Base-by-base conservation (phyloP, 2,797 vertebrate genomes). In the Enteromius mattozi region DNA sequence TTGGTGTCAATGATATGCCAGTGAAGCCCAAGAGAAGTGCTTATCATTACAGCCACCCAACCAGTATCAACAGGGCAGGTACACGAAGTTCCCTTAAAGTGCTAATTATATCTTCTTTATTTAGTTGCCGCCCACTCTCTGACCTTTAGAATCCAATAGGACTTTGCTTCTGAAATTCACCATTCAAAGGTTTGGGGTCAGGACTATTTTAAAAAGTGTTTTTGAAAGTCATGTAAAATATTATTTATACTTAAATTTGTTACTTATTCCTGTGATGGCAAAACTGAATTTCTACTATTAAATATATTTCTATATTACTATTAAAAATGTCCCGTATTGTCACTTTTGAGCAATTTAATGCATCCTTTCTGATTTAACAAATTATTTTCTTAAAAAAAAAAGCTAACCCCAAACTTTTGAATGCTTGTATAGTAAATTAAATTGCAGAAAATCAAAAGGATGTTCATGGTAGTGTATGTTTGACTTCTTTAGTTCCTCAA, bases 21-120 rank as follows among this genome's bases (percentile, higher is more conserved):
- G 97, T 99, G 72, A 99, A 99, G 90, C 96, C 98, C 7, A 99
- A 99, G 89, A 96, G 98, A 90, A 99, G 98, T 87, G 93, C 98
- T 0, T 96, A 97, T 42, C 97, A 96, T 92, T 99, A 99, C 92
- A 98, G 92, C 81, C 94, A 98, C 81, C 96, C 98, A 63, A 97
- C 96, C 91, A 96, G 96, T 0, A 30, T 99, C 79, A 99, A 97
- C 90, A 99, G 98, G 92, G 85, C 95, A 54, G 94, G 98, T 99
- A 85, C 17, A 54, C 27, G 1, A 24, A 12, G 17, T 74, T 54
- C 12, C 3, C 2, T 13, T 3, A 30, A 35, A 21, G 49, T n/a
- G 30, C 13, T 54, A 0, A 9, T 80, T 35, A 33, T 8, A 76
- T 56, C 12, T n/a, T 37, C 19, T 68, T 37, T 2, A 76, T 37